Base-by-base conservation (phyloP, 2,113 vertebrate genomes). In the Melospiza georgiana region DNA sequence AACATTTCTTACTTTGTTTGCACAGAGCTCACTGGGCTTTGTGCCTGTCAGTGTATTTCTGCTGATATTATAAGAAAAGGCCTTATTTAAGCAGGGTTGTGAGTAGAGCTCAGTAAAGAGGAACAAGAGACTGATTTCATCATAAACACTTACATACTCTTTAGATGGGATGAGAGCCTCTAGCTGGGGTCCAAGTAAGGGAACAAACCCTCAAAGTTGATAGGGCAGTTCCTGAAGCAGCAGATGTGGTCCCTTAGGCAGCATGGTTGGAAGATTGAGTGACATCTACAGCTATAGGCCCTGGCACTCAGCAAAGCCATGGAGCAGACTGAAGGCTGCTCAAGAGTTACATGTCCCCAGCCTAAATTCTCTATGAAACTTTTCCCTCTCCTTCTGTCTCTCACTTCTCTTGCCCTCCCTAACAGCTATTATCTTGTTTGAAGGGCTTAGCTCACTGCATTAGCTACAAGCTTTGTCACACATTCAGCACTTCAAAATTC, bases 401-500 rank as follows among this genome's bases (percentile, higher is more conserved):
- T 57, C 20, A 49, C 51, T 57, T 33, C 46, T 52, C 5, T 72
- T 43, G 9, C 9, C 28, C 9, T 67, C 27, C 8, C 9, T 43
- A 28, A 75, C 48, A 61, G 65, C 66, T 67, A 17, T 68, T 71
- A 74, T 49, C 79, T 74, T 89, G 35, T 90, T 80, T 75, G 37
- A 59, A 90, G 65, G 69, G 72, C 62, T 83, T 75, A 63, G 63
- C 24, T 81, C 49, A 18, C 37, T 62, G 74, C 55, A 31, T 17
- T 52, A 12, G 57, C 49, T 39, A 25, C 23, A 41, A 55, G 51
- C 48, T 94, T 63, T 80, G 62, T 71, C 55, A 57, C 15, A 37
- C n/a, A 59, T 82, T 96, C 57, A 89, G 43, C 62, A 68, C 49
- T 82, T 82, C 5, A 24, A 66, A 94, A 89, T 49, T 27, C 11